Conservation (phyloP, 2,888 invertebrate genomes). For the Danaus chrysippus region DNA sequence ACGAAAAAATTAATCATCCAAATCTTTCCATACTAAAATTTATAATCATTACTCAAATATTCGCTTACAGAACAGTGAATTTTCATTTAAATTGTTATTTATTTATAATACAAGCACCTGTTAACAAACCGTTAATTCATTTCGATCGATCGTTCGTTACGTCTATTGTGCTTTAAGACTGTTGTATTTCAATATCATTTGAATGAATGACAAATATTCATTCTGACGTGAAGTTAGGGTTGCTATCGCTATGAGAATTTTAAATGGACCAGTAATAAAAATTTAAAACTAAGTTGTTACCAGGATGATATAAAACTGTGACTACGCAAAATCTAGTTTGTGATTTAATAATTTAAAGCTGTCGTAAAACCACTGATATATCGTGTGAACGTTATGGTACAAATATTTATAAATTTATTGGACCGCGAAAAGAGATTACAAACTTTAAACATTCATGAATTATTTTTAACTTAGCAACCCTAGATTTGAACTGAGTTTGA, state of each 20-base stretch:
- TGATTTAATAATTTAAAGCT: no score
- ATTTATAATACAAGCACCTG: constrained; percentile 4
- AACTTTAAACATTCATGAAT: no score
- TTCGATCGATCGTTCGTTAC: constrained; percentile 17
- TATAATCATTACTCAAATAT: neutral
- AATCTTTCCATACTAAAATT: no score
- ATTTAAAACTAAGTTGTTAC: neutral
- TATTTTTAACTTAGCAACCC: neutral
- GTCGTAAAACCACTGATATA: no score
- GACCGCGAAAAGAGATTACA: no score
- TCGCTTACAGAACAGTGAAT: neutral
- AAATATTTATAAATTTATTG: no score
- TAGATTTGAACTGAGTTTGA: constrained; percentile 10
- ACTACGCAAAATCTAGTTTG: no score
- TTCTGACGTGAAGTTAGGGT: neutral
- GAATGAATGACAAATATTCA: constrained; percentile 7
- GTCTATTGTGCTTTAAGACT: constrained; percentile 13
- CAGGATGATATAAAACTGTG: neutral
- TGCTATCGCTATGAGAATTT: neutral
- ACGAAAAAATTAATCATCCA: no score
- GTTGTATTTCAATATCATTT: constrained; percentile 5
- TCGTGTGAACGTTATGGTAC: no score
- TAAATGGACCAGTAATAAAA: neutral
- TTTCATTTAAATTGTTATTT: constrained; percentile 2
- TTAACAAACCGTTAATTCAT: constrained; percentile 12